These are phyloP conservation scores for Limnephilus auricula DNA, from an alignment of 2,888 invertebrate species.

Conservation along the genomic window DNA sequence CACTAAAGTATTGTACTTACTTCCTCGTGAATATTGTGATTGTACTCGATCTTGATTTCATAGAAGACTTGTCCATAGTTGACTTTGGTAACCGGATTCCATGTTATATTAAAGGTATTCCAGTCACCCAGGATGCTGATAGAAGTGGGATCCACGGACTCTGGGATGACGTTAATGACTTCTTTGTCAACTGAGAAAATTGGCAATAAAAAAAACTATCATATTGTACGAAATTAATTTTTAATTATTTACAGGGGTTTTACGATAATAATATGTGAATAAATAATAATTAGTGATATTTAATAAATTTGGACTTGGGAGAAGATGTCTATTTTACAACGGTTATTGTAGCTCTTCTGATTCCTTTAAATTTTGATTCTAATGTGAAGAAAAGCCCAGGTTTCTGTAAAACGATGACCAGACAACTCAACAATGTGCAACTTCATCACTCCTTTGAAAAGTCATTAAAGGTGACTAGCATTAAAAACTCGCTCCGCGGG, in stretches of 20 bases:
- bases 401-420: no score
- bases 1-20: constrained; percentile 24
- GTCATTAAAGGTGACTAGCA: no score
- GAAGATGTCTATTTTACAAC: neutral
- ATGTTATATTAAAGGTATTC: constrained; percentile 89
- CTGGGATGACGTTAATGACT: constrained; percentile 84
- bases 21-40: constrained; percentile 69
- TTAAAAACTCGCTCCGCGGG: no score
- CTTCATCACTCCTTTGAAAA: no score
- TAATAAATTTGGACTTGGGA: neutral
- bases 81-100: constrained; percentile 85
- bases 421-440: no score
- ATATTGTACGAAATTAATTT: neutral
- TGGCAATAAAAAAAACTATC: constrained; percentile 22
- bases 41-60: constrained; percentile 83
- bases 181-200: constrained; percentile 67
- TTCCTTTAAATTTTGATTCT: no score
- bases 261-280: neutral
- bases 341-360: no score
- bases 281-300: neutral
- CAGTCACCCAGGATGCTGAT: constrained; percentile 86
- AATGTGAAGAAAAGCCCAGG: no score
- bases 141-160: constrained; percentile 81
- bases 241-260: neutral
- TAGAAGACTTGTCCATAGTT: constrained; percentile 91